phyloP scores from a whole-genome alignment of 2,888 invertebrate genomes.

The Nemotelus nigrinus region DNA sequence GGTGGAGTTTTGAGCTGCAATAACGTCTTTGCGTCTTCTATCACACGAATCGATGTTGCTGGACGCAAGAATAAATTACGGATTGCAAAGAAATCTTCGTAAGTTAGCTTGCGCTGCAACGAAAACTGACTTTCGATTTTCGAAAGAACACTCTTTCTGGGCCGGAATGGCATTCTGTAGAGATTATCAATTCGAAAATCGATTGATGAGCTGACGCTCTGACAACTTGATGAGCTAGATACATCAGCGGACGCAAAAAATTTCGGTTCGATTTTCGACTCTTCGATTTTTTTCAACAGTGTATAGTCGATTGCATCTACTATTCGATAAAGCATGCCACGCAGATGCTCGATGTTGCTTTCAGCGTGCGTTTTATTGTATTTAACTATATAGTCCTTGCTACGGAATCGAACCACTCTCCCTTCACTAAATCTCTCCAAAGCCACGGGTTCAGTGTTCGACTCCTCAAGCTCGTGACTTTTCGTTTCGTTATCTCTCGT shows the following conservation, averaged over 20 bases:
- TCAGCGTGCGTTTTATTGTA: not conserved
- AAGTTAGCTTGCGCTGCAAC: not conserved
- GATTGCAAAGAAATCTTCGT: not conserved
- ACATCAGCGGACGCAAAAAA: not conserved
- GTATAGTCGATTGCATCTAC: constrained; percentile 9
- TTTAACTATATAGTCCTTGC: constrained; percentile 16
- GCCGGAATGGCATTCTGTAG: not conserved
- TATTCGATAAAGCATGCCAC: not conserved
- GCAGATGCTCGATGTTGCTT: not conserved
- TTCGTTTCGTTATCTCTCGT: not conserved
- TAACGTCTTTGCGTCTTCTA: not conserved
- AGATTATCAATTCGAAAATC: not conserved
- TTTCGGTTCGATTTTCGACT: not conserved
- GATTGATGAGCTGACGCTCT: not conserved
- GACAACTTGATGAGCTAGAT: not conserved
- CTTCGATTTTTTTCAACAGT: not conserved
- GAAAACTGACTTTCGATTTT: not conserved
- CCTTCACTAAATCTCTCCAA: not conserved
- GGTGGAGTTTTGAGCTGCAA: not conserved
- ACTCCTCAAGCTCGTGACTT: not conserved
- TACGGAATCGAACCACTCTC: constrained; percentile 14
- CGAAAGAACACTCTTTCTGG: not conserved
- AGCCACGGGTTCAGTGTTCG: not conserved
- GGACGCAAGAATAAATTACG: not conserved
- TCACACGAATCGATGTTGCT: not conserved